phyloP scores from a whole-genome alignment of 2,888 invertebrate species.

The Chelonus formosanus region DNA sequence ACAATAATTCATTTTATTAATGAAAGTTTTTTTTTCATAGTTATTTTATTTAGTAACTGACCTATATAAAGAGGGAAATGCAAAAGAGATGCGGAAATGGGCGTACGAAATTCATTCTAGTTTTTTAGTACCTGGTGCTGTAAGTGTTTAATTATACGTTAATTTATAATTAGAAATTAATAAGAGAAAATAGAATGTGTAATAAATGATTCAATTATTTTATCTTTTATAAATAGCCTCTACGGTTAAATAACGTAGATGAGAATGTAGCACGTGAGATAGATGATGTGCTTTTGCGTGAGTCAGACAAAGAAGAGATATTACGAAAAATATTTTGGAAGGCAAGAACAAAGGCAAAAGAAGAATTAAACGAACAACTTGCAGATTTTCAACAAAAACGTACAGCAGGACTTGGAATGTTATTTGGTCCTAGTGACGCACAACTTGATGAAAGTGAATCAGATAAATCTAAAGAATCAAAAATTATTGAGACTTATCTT shows the following conservation, averaged over 20 bases:
- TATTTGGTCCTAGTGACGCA: constrained; percentile 88
- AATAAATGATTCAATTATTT: constrained; percentile 5
- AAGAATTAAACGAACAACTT: constrained; percentile 81
- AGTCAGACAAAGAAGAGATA: constrained; percentile 89
- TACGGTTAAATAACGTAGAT: constrained; percentile 81
- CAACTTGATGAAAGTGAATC: constrained; percentile 81
- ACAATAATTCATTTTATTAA: background rate
- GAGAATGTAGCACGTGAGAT: constrained; percentile 90
- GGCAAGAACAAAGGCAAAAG: constrained; percentile 83
- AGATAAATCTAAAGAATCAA: constrained; percentile 80
- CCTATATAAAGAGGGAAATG: constrained; percentile 83
- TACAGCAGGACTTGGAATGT: constrained; percentile 86
- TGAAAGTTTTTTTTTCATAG: constrained; percentile 58
- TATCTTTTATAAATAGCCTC: constrained; percentile 70
- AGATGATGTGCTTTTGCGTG: constrained; percentile 83
- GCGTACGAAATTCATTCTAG: constrained; percentile 99
- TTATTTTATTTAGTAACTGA: constrained; percentile 92
- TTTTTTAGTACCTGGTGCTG: constrained; percentile 90
- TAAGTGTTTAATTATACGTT: constrained; percentile 64
- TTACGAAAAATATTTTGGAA: constrained; percentile 87
- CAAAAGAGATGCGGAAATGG: constrained; percentile 95
- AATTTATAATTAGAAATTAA: too few species aligned
- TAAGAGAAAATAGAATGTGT: too few species aligned
- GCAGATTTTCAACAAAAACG: constrained; percentile 89
- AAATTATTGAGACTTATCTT: constrained; percentile 78